Percentiles rank a stretch among this genome's conserved stretches.
phyloP scores from a whole-genome alignment of 2,113 vertebrate species.

The Ondatra zibethicus region DNA sequence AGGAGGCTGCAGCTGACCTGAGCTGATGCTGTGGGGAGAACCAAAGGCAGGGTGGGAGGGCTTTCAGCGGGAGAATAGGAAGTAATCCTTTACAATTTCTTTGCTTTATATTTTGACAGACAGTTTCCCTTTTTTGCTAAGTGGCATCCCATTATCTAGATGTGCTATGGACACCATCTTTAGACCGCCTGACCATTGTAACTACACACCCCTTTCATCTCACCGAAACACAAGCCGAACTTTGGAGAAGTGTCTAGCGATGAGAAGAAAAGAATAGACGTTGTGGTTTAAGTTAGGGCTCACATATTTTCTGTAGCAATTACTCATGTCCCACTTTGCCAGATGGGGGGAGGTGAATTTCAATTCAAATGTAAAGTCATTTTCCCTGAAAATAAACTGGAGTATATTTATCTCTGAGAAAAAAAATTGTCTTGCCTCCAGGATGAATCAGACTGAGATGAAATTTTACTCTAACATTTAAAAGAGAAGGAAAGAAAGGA shows the following conservation, averaged over 20 bases:
- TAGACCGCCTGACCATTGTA: not conserved
- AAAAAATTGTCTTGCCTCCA: not conserved
- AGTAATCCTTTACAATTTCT: not conserved
- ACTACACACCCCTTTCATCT: not conserved
- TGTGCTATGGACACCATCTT: not conserved
- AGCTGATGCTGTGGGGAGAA: not conserved
- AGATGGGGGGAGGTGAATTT: not conserved
- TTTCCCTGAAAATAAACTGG: not conserved
- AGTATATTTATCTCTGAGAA: not conserved
- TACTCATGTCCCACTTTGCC: not conserved
- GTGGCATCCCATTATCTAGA: not conserved
- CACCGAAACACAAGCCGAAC: not conserved
- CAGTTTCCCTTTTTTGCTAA: not conserved
- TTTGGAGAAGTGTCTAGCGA: not conserved
- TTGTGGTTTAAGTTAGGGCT: conserved; percentile 1
- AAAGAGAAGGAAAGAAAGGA: not conserved
- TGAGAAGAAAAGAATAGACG: not conserved
- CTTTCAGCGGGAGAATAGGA: not conserved
- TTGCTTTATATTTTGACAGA: not conserved
- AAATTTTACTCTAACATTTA: conserved; percentile 34
- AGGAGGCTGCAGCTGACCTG: not conserved
- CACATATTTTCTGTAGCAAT: conserved; percentile 29
- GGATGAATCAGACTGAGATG: not conserved
- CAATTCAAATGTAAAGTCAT: conserved; percentile 50
- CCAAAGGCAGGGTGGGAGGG: not conserved